Evolutionary conservation across 2,797 vertebrate genomes (phyloP), one percentile per base, ranked within the genome.

Genomic region (Arnoldichthys spilopterus): DNA sequence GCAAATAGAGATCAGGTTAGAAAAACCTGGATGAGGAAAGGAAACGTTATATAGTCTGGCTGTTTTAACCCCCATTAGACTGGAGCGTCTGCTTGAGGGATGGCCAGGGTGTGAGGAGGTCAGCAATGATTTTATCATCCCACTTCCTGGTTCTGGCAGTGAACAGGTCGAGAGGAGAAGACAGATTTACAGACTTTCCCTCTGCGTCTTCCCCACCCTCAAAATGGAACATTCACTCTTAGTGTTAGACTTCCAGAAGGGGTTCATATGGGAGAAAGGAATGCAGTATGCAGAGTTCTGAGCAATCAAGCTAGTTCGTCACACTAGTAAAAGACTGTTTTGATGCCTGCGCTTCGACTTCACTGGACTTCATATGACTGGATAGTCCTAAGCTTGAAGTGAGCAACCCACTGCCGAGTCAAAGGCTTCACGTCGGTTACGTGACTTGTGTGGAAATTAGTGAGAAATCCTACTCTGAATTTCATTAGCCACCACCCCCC

Each of bases 391-490:
- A 49, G 43, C 26, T 45, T 26, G 43, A 20, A 11, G 6, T 3
- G 45, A 6, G 32, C 45, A 47, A 24, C 24, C 15, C 64, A 45
- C 43, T 4, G 64, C 16, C 24, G 66, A 49, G 43, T 43, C 45
- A 49, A 47, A 32, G 15, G 24, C 20, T 62, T 20, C 59, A 6
- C 22, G 5, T 22, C 43, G 28, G 45, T 49, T 51, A 71, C 30
- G 26, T 71, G 30, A 71, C 67, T 30, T 26, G 8, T 69, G 26
- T 16, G 45, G 45, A 70, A 70, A 70, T 69, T 69, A 28, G 24
- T 16, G 24, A 49, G 43, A 9, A 24, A 51, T 15, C 16, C 67
- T 70, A 16, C 45, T 70, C 45, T 12, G 67, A 70, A 51, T 71
- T 71, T 71, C 49, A 71, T 71, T 54, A 32, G 3, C 68, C 11